Conservation (phyloP, 2,888 invertebrate genomes). For the Sphaerophoria rueppellii region DNA sequence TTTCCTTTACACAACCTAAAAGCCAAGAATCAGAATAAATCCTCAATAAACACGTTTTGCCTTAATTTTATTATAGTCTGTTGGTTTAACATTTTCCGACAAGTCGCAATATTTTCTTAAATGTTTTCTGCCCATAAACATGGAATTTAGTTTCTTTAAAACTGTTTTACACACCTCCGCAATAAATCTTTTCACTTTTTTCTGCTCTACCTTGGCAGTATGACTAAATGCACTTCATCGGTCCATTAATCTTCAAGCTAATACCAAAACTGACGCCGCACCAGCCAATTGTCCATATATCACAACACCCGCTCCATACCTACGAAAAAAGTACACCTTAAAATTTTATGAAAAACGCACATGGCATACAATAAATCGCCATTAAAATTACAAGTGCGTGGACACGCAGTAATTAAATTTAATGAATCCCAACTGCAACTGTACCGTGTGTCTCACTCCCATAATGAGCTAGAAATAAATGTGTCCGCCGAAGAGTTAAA, state of each 20-base stretch:
- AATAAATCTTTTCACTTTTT: constrained; percentile 30
- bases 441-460: constrained; percentile 60
- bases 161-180: constrained; percentile 29
- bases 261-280: constrained; percentile 8
- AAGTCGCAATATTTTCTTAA: too few species aligned
- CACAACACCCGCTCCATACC: constrained; percentile 35
- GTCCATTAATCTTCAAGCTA: constrained; percentile 8
- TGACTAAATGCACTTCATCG: constrained; percentile 23
- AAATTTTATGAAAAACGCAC: constrained; percentile 45
- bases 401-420: constrained; percentile 72
- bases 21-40: too few species aligned
- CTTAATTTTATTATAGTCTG: too few species aligned
- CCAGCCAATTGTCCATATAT: constrained; percentile 32
- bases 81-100: too few species aligned
- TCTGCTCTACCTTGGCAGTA: constrained; percentile 6
- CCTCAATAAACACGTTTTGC: too few species aligned
- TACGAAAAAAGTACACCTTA: not conserved
- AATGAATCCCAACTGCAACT: constrained; percentile 66
- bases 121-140: too few species aligned
- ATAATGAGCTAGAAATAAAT: constrained; percentile 73
- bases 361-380: constrained; percentile 70
- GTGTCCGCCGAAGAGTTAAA: constrained; percentile 54
- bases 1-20: too few species aligned
- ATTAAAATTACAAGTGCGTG: constrained; percentile 73
- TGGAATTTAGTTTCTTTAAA: too few species aligned